These are phyloP conservation scores for Plagodis pulveraria DNA, from an alignment of 2,888 invertebrate genomes.

Conservation along the genomic window DNA sequence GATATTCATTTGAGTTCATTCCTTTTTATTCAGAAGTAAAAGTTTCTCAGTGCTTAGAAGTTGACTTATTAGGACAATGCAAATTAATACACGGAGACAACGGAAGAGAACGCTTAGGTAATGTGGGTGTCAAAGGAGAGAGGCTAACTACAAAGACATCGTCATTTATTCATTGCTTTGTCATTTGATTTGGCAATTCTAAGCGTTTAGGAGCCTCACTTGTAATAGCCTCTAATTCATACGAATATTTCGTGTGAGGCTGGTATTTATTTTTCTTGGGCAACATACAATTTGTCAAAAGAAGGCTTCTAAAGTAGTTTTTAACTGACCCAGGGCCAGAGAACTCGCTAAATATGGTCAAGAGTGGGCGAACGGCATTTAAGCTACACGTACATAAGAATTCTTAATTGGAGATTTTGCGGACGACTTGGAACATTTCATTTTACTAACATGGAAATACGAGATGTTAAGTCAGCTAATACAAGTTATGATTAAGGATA, in stretches of 20 bases:
- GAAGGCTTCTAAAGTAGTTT: slow-evolving; percentile 41
- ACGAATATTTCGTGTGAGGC: slow-evolving; percentile 2
- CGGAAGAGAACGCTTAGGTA: slow-evolving; percentile 36
- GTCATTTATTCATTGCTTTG: slow-evolving; percentile 32
- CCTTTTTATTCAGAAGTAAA: slow-evolving; percentile 5
- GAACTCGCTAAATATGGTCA: slow-evolving; percentile 60
- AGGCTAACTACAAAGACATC: slow-evolving; percentile 36
- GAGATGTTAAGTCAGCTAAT: slow-evolving; percentile 41
- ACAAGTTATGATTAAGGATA: slow-evolving; percentile 30
- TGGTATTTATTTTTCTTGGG: slow-evolving; percentile 7
- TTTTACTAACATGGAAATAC: slow-evolving; percentile 64
- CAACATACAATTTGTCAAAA: slow-evolving; percentile 28
- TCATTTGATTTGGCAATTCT: slow-evolving; percentile 23
- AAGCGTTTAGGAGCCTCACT: slow-evolving; percentile 3
- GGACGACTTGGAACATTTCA: slow-evolving; percentile 63
- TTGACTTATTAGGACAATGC: slow-evolving; percentile 34
- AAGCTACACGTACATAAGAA: slow-evolving; percentile 43
- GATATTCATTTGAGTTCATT: not conserved
- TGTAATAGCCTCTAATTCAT: not conserved
- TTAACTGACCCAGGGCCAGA: slow-evolving; percentile 61
- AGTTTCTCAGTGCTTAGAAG: slow-evolving; percentile 17
- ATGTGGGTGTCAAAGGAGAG: slow-evolving; percentile 52
- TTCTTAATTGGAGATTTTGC: slow-evolving; percentile 58
- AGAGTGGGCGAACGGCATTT: slow-evolving; percentile 77
- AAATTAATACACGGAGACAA: slow-evolving; percentile 36